Base-by-base conservation (phyloP, 2,888 invertebrate species). In the Rotaria sp. region DNA sequence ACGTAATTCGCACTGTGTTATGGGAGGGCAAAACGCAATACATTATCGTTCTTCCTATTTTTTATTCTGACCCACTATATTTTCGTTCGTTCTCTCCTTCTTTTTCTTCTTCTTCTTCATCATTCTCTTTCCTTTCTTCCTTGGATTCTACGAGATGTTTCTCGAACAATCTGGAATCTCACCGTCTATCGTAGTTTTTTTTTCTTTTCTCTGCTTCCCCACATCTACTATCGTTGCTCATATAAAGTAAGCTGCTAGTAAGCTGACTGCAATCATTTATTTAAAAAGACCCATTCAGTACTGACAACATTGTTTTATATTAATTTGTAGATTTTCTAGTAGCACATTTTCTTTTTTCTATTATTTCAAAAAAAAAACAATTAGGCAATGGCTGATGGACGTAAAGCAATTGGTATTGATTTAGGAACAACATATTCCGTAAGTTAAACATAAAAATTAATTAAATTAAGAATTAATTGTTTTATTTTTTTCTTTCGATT, bases 401-500 rank as follows among this genome's bases (percentile, higher is more conserved):
- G 45, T 35, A 67, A 67, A 84, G 87, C 87, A 18, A 87, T 87
- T 10, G 87, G 87, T 26, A 87, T 87, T 85, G 87, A 87, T 84
- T 85, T 87, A n/a, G 87, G 87, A n/a, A 87, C 87, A 35, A 87
- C 87, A 30, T 87, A 87, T 67, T 87, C 87, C 52, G 88, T 75
- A 87, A 87, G 35, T 88, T 88, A 45, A 88, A 88, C 21, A 75
- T 86, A 87, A 21, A 86, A 67, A 84, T 55, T 55, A 45, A 86
- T 10, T 4, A 18, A 85, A 35, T 87, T 88, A 88, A 88, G 85
- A 88, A 18, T 89, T 88, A 87, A 87, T 87, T 74, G 88, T 88
- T 88, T 90, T 89, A 85, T 89, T 90, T 38, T 89, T 89, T 87
- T 89, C 89, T 35, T 41, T 26, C 0, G 7, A 24, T 57, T 85